Conservation (phyloP, 2,888 invertebrate species). For the Chymomyza fuscimana region DNA sequence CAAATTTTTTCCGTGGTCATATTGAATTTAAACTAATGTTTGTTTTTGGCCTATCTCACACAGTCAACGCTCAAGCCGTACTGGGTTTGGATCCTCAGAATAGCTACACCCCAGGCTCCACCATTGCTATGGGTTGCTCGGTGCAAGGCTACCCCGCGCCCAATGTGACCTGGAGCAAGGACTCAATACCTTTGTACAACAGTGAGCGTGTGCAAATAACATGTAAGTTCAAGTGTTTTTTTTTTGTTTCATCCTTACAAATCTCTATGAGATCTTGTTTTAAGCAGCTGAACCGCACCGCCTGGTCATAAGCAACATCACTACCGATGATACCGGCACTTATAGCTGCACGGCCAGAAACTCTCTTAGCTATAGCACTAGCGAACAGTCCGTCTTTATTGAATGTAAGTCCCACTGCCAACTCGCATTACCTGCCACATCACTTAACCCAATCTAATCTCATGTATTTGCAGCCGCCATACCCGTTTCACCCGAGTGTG, state of each 20-base stretch:
- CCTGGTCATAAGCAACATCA: conserved; percentile 84
- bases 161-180: conserved; percentile 90
- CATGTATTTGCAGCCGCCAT: conserved; percentile 75
- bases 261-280: conserved; percentile 34
- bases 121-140: conserved; percentile 86
- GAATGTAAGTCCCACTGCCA: conserved; percentile 84
- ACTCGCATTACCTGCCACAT: background rate
- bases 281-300: conserved; percentile 84
- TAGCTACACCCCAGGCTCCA: conserved; percentile 83
- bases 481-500: conserved; percentile 89
- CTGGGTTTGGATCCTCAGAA: conserved; percentile 81
- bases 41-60: background rate
- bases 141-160: conserved; percentile 90
- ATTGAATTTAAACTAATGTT: background rate
- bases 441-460: background rate
- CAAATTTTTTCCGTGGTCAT: background rate
- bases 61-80: conserved; percentile 82
- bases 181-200: conserved; percentile 82
- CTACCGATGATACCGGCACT: conserved; percentile 86
- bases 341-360: conserved; percentile 93
- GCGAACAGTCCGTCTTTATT: conserved; percentile 85
- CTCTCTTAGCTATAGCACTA: conserved; percentile 84
- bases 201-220: conserved; percentile 84
- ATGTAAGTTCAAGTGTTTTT: conserved; percentile 80
- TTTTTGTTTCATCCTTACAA: background rate